Evolutionary conservation across 2,113 vertebrate genomes (phyloP).

Genomic region (Chiloscyllium plagiosum): DNA sequence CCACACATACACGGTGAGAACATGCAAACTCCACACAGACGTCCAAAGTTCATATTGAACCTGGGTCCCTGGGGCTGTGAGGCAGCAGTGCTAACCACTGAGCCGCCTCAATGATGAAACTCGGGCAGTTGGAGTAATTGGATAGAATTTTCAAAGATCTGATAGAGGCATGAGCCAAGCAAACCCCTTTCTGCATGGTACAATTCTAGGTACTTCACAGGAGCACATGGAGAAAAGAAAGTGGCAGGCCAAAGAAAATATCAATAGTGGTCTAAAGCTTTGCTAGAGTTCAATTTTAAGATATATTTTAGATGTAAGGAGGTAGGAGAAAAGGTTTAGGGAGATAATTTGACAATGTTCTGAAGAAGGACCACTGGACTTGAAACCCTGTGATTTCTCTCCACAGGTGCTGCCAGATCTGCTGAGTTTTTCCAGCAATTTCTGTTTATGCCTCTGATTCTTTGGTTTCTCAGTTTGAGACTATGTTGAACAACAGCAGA

Average conservation of each 20-base stretch:
- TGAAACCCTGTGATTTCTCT: too few relatives aligned
- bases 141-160: not conserved
- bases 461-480: not conserved
- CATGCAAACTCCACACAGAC: too few relatives aligned
- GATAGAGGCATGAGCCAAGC: not conserved
- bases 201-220: not conserved
- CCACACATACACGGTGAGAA: too few relatives aligned
- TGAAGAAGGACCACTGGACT: too few relatives aligned
- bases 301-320: not conserved
- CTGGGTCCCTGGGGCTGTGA: too few relatives aligned
- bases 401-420: too few relatives aligned
- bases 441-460: too few relatives aligned
- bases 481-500: not conserved
- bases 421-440: too few relatives aligned
- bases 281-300: not conserved
- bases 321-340: not conserved
- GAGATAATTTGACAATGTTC: not conserved
- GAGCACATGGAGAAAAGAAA: not conserved
- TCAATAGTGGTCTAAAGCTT: not conserved
- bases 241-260: not conserved
- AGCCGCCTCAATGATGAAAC: too few relatives aligned
- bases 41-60: too few relatives aligned
- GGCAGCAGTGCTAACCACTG: too few relatives aligned
- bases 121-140: not conserved
- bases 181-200: not conserved